These are phyloP conservation scores for Cotesia chilonis DNA, from an alignment of 1,140 invertebrate species.

Conservation along the genomic window DNA sequence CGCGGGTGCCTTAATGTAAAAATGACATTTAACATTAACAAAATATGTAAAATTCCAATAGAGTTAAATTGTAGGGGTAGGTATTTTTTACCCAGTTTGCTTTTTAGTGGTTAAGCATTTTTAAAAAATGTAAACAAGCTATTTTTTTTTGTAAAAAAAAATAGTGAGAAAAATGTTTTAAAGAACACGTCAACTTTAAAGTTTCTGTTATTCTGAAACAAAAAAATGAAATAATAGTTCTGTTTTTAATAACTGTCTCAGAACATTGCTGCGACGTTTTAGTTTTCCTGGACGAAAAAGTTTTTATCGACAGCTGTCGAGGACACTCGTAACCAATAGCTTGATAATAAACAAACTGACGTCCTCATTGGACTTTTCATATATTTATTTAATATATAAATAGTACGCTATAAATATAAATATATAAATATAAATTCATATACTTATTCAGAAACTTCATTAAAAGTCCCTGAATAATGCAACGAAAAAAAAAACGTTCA, in stretches of 20 bases:
- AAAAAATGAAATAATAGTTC: not conserved
- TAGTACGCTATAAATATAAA: not conserved
- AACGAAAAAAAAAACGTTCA: too few species aligned
- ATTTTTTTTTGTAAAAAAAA: too few species aligned
- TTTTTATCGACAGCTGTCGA: conserved; percentile 35
- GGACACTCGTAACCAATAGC: conserved; percentile 10
- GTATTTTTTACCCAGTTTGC: too few species aligned
- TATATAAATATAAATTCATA: not conserved
- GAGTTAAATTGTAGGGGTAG: too few species aligned
- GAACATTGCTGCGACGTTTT: conserved; percentile 6
- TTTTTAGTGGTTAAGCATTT: too few species aligned
- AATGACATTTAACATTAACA: too few species aligned
- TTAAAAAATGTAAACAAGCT: too few species aligned
- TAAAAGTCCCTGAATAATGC: too few species aligned
- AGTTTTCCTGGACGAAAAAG: conserved; percentile 26
- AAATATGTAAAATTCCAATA: too few species aligned
- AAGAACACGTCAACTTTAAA: not conserved
- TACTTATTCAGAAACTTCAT: too few species aligned
- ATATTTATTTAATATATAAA: not conserved
- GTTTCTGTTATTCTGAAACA: not conserved
- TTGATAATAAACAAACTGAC: conserved; percentile 12
- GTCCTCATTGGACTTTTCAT: conserved; percentile 3
- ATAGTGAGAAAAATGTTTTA: not conserved
- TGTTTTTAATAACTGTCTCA: conserved; percentile 17
- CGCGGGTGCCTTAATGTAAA: too few species aligned